Percentiles rank a stretch among this genome's conserved stretches.
phyloP scores from a whole-genome alignment of 2,797 vertebrate species.

The Eulemur albifrons region DNA sequence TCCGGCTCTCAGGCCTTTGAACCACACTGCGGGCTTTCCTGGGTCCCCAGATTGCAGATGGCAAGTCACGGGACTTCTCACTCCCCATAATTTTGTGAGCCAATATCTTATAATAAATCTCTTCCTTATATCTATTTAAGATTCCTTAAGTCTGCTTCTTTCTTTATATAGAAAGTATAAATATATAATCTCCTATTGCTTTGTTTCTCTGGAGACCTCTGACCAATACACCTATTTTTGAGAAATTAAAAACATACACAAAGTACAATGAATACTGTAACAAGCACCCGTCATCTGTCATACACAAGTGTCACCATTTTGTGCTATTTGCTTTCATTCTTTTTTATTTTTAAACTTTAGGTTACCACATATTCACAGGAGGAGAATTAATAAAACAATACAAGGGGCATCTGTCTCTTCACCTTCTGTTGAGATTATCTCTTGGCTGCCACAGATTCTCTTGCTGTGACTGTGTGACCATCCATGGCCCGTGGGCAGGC shows the following conservation, averaged over 20 bases:
- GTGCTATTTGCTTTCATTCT: neutral
- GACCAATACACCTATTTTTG: neutral
- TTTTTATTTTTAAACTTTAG: neutral
- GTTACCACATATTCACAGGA: neutral
- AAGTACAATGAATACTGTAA: neutral
- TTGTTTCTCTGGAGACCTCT: neutral
- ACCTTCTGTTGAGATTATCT: neutral
- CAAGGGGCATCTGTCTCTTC: neutral
- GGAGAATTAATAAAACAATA: neutral
- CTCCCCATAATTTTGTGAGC: neutral
- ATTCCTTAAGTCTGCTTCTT: neutral
- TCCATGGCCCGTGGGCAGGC: neutral
- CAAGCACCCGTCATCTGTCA: neutral
- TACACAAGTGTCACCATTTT: neutral
- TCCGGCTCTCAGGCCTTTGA: neutral
- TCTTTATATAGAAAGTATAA: neutral
- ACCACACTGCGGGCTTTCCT: neutral
- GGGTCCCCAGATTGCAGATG: too few species aligned
- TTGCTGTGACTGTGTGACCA: neutral
- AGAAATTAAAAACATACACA: neutral
- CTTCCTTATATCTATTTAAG: neutral
- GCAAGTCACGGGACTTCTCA: neutral
- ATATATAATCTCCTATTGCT: neutral
- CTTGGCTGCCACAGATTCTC: neutral
- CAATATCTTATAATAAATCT: neutral